Conservation (phyloP, 2,113 vertebrate species). For the Cinclus mexicanus region DNA sequence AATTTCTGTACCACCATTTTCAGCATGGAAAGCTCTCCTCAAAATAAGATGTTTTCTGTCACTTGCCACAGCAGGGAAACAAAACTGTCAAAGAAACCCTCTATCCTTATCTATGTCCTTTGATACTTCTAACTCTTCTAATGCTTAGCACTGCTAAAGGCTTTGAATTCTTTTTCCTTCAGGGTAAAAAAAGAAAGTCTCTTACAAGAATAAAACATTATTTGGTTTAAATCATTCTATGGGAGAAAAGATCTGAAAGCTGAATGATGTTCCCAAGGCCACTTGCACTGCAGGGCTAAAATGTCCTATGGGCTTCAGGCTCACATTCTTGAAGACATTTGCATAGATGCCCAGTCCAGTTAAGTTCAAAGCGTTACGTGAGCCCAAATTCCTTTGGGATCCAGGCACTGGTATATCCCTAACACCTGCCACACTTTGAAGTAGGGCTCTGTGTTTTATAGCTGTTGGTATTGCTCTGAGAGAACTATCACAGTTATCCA, state of each 20-base stretch:
- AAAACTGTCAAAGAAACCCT: slow-evolving; percentile 33
- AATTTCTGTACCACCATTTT: neutral
- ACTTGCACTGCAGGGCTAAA: neutral
- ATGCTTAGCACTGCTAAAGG: neutral
- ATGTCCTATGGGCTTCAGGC: neutral
- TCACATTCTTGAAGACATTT: neutral
- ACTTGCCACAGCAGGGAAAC: slow-evolving; percentile 26
- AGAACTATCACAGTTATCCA: neutral
- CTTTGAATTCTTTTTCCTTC: slow-evolving; percentile 14
- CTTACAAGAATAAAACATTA: slow-evolving; percentile 31
- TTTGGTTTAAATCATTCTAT: neutral
- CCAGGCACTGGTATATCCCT: neutral
- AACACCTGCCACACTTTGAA: neutral
- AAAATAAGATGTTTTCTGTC: slow-evolving; percentile 31
- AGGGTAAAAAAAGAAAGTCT: neutral
- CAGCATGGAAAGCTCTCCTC: neutral
- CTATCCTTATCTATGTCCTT: slow-evolving; percentile 15
- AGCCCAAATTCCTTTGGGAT: neutral
- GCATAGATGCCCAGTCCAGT: neutral
- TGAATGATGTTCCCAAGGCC: neutral
- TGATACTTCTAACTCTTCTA: slow-evolving; percentile 10
- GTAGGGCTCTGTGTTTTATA: neutral
- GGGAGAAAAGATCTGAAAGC: neutral
- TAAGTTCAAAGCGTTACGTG: neutral
- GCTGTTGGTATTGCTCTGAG: neutral